phyloP scores from a whole-genome alignment of 2,888 invertebrate species.

The Leptopilina syphax region DNA sequence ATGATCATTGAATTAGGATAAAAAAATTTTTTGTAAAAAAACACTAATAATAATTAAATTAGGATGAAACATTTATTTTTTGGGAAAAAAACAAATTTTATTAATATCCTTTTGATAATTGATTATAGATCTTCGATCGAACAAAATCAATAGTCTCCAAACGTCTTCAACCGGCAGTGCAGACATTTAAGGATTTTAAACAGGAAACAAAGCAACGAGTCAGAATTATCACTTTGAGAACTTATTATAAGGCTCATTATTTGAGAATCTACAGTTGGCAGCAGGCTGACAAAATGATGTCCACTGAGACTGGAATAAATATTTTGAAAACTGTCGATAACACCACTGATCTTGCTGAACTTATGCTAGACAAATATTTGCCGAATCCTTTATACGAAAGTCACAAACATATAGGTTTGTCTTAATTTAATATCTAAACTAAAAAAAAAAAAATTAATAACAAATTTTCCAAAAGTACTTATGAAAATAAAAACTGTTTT shows the following conservation, averaged over 20 bases:
- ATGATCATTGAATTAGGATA: too few species aligned
- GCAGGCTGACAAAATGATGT: constrained; percentile 84
- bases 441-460: neutral
- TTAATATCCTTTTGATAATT: neutral
- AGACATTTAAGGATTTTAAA: constrained; percentile 66
- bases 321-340: constrained; percentile 84
- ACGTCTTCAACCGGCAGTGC: constrained; percentile 66
- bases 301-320: constrained; percentile 84
- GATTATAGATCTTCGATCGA: constrained; percentile 68
- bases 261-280: constrained; percentile 85
- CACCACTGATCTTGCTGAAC: constrained; percentile 84
- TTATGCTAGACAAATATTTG: constrained; percentile 86
- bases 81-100: too few species aligned
- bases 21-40: too few species aligned
- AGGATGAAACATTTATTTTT: too few species aligned
- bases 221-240: constrained; percentile 67
- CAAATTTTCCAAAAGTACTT: too few species aligned
- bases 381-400: constrained; percentile 80
- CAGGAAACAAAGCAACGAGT: constrained; percentile 67
- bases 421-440: neutral
- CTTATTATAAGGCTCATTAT: constrained; percentile 80
- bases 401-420: constrained; percentile 69
- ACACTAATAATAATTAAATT: too few species aligned
- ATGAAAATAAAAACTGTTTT: neutral
- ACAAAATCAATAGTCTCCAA: constrained; percentile 69